A percentile compares a stretch with the other conserved stretches of the same genome.
These are phyloP conservation scores for Chymomyza fuscimana DNA, from an alignment of 2,888 invertebrate species.

Conservation along the genomic window DNA sequence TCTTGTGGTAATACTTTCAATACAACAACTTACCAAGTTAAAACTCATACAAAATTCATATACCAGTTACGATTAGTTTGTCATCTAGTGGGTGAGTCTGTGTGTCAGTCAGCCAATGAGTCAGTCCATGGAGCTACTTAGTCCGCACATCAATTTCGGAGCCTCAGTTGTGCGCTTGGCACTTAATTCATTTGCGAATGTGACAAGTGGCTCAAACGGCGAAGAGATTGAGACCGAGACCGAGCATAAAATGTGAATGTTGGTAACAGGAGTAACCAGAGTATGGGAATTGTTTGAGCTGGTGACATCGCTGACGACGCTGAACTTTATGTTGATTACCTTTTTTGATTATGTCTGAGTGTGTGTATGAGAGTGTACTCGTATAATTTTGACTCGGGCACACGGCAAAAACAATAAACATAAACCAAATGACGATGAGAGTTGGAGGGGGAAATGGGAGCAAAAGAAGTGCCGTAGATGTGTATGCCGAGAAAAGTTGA, in stretches of 20 bases:
- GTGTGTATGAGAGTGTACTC: conserved; percentile 31
- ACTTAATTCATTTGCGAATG: conserved; percentile 72
- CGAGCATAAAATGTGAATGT: background rate
- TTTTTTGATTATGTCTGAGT: conserved; percentile 73
- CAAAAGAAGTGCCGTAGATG: background rate
- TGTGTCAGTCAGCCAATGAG: background rate
- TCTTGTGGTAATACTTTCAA: too few species aligned
- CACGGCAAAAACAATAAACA: conserved; percentile 73
- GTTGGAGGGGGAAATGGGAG: conserved; percentile 16
- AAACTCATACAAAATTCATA: background rate
- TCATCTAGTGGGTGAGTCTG: background rate
- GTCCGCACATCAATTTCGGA: conserved; percentile 35
- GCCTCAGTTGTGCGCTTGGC: conserved; percentile 71
- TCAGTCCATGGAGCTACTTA: background rate
- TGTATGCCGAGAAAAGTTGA: conserved; percentile 1
- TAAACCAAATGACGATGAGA: conserved; percentile 61
- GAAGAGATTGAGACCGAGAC: conserved; percentile 18
- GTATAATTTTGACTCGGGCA: conserved; percentile 38
- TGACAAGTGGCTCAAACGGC: conserved; percentile 58
- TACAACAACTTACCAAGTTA: background rate
- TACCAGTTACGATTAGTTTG: background rate
- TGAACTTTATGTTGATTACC: conserved; percentile 75
- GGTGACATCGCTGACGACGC: conserved; percentile 64
- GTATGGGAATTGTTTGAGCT: conserved; percentile 44
- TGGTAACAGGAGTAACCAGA: conserved; percentile 24